Base-by-base conservation (phyloP, 2,113 vertebrate species). In the Rhinopomastus cyanomelas region DNA sequence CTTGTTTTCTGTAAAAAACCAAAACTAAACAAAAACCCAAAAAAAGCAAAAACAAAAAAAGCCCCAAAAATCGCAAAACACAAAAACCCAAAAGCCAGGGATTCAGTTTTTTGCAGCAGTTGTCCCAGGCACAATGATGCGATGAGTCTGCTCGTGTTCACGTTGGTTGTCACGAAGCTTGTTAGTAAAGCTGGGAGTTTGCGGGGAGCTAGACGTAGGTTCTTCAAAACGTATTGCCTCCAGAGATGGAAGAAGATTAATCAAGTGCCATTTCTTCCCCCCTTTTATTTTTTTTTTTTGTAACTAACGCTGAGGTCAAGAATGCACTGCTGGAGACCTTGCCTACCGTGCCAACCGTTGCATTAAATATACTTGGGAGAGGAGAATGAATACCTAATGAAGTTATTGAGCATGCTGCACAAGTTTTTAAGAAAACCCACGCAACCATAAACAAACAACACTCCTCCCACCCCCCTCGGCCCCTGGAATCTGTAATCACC, bases 401-500 rank as follows among this genome's bases (percentile, higher is more conserved):
- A 85, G 37, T 69, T 89, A 61, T 9, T 65, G 26, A 77, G 42
- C 39, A 52, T 69, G 48, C 42, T 71, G 34, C 71, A 57, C 23
- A 62, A 81, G 36, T 56, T 53, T 4, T 53, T 4, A 20, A 5
- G 67, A 62, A 61, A 22, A 30, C 25, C 51, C 51, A 52, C 20
- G 46, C 19, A 32, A 66, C 44, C 37, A 49, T 48, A 84, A 92
- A 57, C 1, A 67, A 22, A 26, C 44, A 46, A n/a, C 62, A 65
- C 39, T 39, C 62, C 42, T 15, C 42, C 30, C 62, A 86, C 23
- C 52, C n/a, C 0, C 8, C 30, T n/a, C 34, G 32, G 23, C 51
- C 80, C 78, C 53, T 64, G 49, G 86, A 85, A 90, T 94, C 73
- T 79, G 74, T 93, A 82, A 88, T 93, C 37, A 0, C 95, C 94